Evolutionary conservation across 2,113 vertebrate genomes (phyloP), one percentile per base, ranked within the genome.

Genomic region (Hucho hucho): DNA sequence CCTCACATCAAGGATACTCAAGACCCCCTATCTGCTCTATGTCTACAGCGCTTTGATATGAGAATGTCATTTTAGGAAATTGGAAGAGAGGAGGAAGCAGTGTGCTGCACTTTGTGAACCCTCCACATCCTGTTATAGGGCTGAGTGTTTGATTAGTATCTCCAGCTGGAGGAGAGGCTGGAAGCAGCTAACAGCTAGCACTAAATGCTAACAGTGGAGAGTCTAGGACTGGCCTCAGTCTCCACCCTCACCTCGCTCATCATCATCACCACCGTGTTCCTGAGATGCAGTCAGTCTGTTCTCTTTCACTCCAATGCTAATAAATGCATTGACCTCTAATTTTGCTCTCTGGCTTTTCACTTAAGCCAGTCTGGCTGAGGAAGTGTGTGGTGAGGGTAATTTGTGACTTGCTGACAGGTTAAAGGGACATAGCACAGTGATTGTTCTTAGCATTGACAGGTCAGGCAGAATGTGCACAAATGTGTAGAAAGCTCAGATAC

Each of bases 321-420:
- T 43, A 65, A 64, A 75, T n/a, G 20, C 69, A 79, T 65, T 70
- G 74, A 53, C 28, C 20, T 70, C 47, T 79, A 22, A 14, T 72
- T 25, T 66, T 74, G 67, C 75, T 32, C n/a, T 63, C 67, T 79
- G 70, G 69, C 76, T 75, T 66, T 73, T 43, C 47, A 66, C 56
- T 73, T 28, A 64, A 47, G 63, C 37, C 29, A 61, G 73, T 64
- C 56, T 26, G 53, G 46, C 29, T 68, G 26, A 63, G 26, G 7
- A 29, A 13, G 11, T 53, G 37, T 37, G 59, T 74, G 64, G 24
- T 3, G 59, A 74, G 46, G 47, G 18, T 89, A 86, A 88, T 91
- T 89, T 92, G 86, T 75, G 83, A 85, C 79, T 81, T 82, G 74
- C 70, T 84, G 86, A 92, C 88, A 93, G 83, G 84, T 88, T 85